Evolutionary conservation across 2,113 vertebrate genomes (phyloP), one percentile per base, ranked within the genome.

Genomic region (Emydura subglobosa): DNA sequence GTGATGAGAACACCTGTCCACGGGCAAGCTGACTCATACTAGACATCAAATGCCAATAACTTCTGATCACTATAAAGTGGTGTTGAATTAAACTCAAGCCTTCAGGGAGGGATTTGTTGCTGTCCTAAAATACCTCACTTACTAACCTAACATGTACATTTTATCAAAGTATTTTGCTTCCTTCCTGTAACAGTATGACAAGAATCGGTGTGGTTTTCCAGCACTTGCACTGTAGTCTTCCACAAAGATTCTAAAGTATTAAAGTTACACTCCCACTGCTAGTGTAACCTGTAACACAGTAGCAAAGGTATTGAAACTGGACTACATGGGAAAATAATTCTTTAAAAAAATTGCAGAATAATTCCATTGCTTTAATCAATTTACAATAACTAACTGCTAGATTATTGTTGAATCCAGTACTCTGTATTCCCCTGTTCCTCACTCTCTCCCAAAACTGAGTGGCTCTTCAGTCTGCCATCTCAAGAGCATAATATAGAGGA

Each of bases 191-290:
- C 0, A 95, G 49, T 0, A 5, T 53, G 65, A 89, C 3, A 94
- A 94, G 68, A 80, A 94, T 83, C 59, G 0, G 21, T 3, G 83
- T 72, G 91, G 93, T 91, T 96, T 95, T 84, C 89, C 83, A 97
- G 84, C 3, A 4, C 34, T 95, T 54, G 82, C 78, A 91, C 81
- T 88, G 74, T 10, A 2, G 55, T 79, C 81, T 94, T 94, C 79
- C 85, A 93, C 34, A 24, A 44, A 94, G 72, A 76, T 90, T 93
- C 81, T 97, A 8, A 96, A 95, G 82, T 16, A 34, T 47, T 89
- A 1, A 0, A 65, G 47, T 34, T 61, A 81, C 7, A 89, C 57
- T 83, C 72, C 72, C 93, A 95, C 74, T 3, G 1, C 0, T 11
- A 83, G 80, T 80, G 85, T 5, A 92, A 90, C 42, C 4, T 82